Evolutionary conservation across 23 tunicate species (phyloP), one percentile per base, ranked within the genome.

Genomic region (Diplosoma virens): DNA sequence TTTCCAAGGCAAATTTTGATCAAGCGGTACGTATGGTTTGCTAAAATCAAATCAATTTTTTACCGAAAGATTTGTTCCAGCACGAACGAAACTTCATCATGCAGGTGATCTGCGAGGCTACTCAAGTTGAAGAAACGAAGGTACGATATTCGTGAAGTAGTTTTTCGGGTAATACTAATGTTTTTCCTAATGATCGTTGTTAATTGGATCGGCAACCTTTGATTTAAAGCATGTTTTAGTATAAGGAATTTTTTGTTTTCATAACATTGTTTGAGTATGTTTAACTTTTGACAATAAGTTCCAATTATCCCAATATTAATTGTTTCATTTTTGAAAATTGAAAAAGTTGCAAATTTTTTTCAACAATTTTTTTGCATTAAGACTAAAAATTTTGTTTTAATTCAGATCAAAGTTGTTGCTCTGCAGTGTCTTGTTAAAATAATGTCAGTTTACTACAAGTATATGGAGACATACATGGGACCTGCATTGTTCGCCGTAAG

Each of bases 361-460:
- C n/a, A n/a, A n/a, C n/a, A n/a, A n/a, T n/a, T n/a, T n/a, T n/a
- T n/a, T n/a, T n/a, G n/a, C n/a, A n/a, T n/a, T n/a, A n/a, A n/a
- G n/a, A n/a, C n/a, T n/a, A n/a, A n/a, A n/a, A 24, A 16, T 7
- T 24, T 64, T 9, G 5, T 64, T 64, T 64, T 64, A 9, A n/a
- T 68, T 23, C 81, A 82, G 88, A 76, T 94, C 46, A 73, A 88
- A 59, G 96, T 92, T 3, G 90, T 89, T 3, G 99, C 99, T n/a
- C 70, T 89, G 71, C 96, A 95, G 70, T 95, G 99, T 58, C 66
- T 95, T 60, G 99, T 95, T 14, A 95, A 95, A 81, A 95, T 95
- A 3, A 79, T 89, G 85, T 80, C 87, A 31, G 79, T 95, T 18
- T 95, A 95, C 59, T 95, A 95, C 73, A 79, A 89, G 50, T 82